Base-by-base conservation (phyloP, 2,113 vertebrate species). In the Rhinolophus ferrumequinum region DNA sequence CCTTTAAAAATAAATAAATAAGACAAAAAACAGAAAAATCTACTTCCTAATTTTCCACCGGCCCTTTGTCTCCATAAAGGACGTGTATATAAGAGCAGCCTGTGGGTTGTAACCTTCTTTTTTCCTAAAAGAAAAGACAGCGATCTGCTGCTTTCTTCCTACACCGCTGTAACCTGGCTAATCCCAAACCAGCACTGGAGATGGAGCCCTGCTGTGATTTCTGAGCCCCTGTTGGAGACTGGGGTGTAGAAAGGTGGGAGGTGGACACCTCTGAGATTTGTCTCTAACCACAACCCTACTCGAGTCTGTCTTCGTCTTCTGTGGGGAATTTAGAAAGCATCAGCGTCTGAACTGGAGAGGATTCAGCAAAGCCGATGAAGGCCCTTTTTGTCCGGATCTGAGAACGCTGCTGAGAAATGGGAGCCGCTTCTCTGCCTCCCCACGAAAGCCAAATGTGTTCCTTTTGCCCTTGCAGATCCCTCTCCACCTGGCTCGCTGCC, bases 61-160 rank as follows among this genome's bases (percentile, higher is more conserved):
- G 41, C 58, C 56, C 69, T 83, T 95, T 56, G 88, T 84, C 56
- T 95, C 83, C 87, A 56, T 44, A 90, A 79, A 0, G 38, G 14
- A 72, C 0, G 1, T 0, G 19, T 22, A 2, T 6, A 41, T 67
- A 94, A 50, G 77, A 93, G 19, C 50, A 94, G 88, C 75, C 92
- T 84, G 52, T 52, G 72, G 95, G 58, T 58, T 76, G 69, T 44
- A 87, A 86, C 66, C 73, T 93, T 97, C 98, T 56, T 98, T 58
- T 60, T 83, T 86, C 89, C 95, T 44, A 30, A 41, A 75, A 35
- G 56, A 85, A 69, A 89, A 21, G 2, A 77, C 56, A 16, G 15
- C 38, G 38, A 19, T 1, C 35, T 35, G 30, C 21, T 38, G 33
- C 41, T 38, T 95, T 87, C 93, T 97, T 75, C 93, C 80, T 5